Evolutionary conservation across 1,140 invertebrate species (phyloP), one percentile per base, ranked within the genome.

Genomic region (Drosophila teissieri): DNA sequence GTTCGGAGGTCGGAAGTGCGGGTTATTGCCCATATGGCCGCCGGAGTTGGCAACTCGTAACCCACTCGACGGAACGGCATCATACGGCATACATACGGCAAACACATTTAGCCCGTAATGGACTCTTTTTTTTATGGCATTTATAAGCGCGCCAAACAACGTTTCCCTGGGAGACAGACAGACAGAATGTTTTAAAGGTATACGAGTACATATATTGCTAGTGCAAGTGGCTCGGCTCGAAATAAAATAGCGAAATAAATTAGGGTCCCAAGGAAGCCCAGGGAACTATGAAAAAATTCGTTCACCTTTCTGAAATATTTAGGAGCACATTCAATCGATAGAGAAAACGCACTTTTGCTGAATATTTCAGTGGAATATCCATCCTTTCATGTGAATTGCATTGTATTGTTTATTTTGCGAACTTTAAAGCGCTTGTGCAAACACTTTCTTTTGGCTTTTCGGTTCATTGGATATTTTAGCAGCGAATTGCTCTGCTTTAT

Each of bases 91-190:
- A 76, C 19, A 49, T 34, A 53, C 62, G 62, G 31, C 46, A 64
- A 60, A 76, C 74, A 77, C 74, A 78, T 62, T 77, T 69, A 69
- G 73, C 36, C 45, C 63, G 46, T 70, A 77, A 77, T 77, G 63
- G 64, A 52, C 39, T 39, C 14, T 44, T 53, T 77, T 77, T 77
- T 78, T 78, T 77, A 78, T 78, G 75, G 73, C 75, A 78, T 77
- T 70, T 77, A 76, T 67, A 77, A 77, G 52, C 52, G 63, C 51
- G 52, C 40, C 64, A 53, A 61, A 51, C 39, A 69, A 62, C 45
- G 60, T 57, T 39, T 74, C 60, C 53, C 42, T 15, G 31, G 65
- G 37, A 37, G 42, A 62, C 73, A 56, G 45, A 51, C 22, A 54
- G 31, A 11, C 62, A 31, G 31, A 31, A 31, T 3, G 31, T 31